Conservation (phyloP, 2,113 vertebrate genomes). For the Melanerpes aurifrons region DNA sequence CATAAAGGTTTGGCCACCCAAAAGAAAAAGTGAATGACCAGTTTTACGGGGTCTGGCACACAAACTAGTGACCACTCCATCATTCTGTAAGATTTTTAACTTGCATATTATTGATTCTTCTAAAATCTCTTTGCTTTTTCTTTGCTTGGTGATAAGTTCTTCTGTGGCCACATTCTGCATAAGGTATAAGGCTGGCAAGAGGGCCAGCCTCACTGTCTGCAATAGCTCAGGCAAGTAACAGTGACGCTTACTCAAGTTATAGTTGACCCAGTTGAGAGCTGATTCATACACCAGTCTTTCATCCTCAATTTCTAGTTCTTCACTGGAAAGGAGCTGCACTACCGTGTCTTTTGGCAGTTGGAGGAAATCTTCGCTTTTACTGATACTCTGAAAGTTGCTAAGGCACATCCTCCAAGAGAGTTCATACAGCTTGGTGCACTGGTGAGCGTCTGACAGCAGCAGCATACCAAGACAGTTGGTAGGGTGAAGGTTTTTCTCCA, state of each 20-base stretch:
- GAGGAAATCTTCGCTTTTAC: slow-evolving; percentile 84
- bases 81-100: slow-evolving; percentile 84
- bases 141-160: slow-evolving; percentile 84
- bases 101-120: slow-evolving; percentile 86
- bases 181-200: slow-evolving; percentile 84
- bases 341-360: slow-evolving; percentile 85
- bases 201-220: slow-evolving; percentile 82
- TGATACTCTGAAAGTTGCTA: slow-evolving; percentile 83
- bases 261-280: slow-evolving; percentile 83
- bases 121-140: slow-evolving; percentile 84
- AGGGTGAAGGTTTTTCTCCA: slow-evolving; percentile 85
- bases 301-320: slow-evolving; percentile 85
- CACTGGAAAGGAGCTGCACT: slow-evolving; percentile 83
- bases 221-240: slow-evolving; percentile 80
- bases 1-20: slow-evolving; percentile 87
- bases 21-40: slow-evolving; percentile 82
- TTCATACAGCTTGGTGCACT: slow-evolving; percentile 84
- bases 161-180: slow-evolving; percentile 87
- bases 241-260: slow-evolving; percentile 81
- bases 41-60: slow-evolving; percentile 85
- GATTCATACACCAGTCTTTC: slow-evolving; percentile 84
- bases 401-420: slow-evolving; percentile 87
- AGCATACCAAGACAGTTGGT: slow-evolving; percentile 86
- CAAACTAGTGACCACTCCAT: slow-evolving; percentile 83
- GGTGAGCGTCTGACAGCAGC: slow-evolving; percentile 82